A percentile compares a stretch with the other conserved stretches of the same genome.
Conservation (phyloP, 2,888 invertebrate genomes). For the Pecten maximus region DNA sequence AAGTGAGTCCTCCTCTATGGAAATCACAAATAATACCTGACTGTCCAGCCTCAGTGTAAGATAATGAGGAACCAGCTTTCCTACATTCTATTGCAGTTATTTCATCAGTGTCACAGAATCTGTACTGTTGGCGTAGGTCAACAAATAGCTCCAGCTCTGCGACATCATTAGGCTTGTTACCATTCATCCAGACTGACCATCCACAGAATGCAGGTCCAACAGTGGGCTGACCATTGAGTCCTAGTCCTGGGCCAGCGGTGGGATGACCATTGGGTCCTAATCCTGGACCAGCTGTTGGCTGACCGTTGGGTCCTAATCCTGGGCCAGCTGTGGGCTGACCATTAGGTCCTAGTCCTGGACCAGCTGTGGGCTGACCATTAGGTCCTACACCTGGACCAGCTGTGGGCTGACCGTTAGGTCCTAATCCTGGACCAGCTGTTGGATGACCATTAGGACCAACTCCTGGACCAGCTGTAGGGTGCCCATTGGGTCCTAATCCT, state of each 20-base stretch:
- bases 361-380: slow-evolving; percentile 57
- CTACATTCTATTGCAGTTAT: slow-evolving; percentile 74
- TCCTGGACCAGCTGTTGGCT: slow-evolving; percentile 56
- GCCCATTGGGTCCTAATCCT: neutral
- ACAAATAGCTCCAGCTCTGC: slow-evolving; percentile 78
- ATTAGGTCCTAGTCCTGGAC: slow-evolving; percentile 46
- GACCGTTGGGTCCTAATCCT: slow-evolving; percentile 42
- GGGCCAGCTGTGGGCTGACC: slow-evolving; percentile 56
- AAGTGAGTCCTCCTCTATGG: slow-evolving; percentile 83
- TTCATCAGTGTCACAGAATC: slow-evolving; percentile 72
- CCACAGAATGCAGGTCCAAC: slow-evolving; percentile 84
- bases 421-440: slow-evolving; percentile 55
- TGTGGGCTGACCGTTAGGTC: slow-evolving; percentile 55
- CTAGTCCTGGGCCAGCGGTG: slow-evolving; percentile 51
- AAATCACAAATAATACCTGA: slow-evolving; percentile 61
- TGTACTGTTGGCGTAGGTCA: slow-evolving; percentile 58
- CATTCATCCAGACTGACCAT: slow-evolving; percentile 92
- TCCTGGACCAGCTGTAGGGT: neutral
- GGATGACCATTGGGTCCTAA: slow-evolving; percentile 47
- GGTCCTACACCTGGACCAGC: slow-evolving; percentile 49
- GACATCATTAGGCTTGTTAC: slow-evolving; percentile 67
- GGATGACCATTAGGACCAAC: slow-evolving; percentile 51
- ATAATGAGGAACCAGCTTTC: slow-evolving; percentile 56
- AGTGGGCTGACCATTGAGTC: slow-evolving; percentile 49
- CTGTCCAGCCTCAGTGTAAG: slow-evolving; percentile 61